Evolutionary conservation across 2,113 vertebrate genomes (phyloP).

Genomic region (Puntigrus tetrazona): DNA sequence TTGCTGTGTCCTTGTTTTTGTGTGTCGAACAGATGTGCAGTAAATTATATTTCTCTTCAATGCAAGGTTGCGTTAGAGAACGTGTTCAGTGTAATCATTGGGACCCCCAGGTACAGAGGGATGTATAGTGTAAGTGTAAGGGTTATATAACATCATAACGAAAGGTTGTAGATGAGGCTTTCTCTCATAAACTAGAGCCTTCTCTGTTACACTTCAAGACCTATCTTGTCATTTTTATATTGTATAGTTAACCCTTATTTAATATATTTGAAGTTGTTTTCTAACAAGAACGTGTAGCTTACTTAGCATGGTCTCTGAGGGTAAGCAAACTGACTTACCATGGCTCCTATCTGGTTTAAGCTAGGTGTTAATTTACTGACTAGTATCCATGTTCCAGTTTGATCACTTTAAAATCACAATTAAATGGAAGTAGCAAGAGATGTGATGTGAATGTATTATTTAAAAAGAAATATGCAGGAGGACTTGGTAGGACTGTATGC

Average conservation of each 20-base stretch:
- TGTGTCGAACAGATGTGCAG: neutral
- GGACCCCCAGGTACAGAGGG: slow-evolving; percentile 33
- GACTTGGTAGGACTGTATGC: too few species aligned
- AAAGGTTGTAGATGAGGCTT: neutral
- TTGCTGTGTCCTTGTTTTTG: slow-evolving; percentile 15
- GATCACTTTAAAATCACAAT: neutral
- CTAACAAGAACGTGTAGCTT: neutral
- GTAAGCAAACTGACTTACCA: neutral
- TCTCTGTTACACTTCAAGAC: neutral
- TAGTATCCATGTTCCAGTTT: too few species aligned
- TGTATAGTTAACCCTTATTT: neutral
- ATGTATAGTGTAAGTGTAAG: slow-evolving; percentile 3
- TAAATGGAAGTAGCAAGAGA: neutral
- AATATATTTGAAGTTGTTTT: neutral
- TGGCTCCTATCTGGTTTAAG: neutral
- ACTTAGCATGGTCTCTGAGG: neutral
- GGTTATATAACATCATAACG: slow-evolving; percentile 6
- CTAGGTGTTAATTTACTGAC: neutral
- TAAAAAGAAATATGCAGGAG: neutral
- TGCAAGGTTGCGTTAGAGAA: neutral
- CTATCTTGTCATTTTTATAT: neutral
- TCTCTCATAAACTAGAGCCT: neutral
- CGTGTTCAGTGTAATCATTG: neutral
- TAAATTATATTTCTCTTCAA: neutral
- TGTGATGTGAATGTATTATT: neutral